Base-by-base conservation (phyloP, 2,113 vertebrate species). In the Calyptommatus sinebrachiatus region DNA sequence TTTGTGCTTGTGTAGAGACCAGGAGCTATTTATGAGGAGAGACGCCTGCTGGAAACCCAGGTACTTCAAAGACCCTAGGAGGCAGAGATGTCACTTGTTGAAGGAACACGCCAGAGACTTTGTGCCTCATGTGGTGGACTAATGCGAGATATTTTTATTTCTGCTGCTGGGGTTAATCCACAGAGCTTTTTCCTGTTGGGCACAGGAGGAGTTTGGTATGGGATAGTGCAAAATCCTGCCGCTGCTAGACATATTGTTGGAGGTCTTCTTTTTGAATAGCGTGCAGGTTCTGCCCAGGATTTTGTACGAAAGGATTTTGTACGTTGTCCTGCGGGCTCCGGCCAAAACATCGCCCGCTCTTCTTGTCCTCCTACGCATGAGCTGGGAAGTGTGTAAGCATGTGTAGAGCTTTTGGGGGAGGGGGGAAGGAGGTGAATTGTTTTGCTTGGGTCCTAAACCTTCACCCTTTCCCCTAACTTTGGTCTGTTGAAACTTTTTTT, bases 401-500 rank as follows among this genome's bases (percentile, higher is more conserved):
- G 31, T 22, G 48, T 21, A 14, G 14, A 14, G n/a, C 24, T 31
- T 11, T 20, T 16, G 46, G 22, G 24, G 3, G n/a, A 6, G 16
- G 2, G 22, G 22, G 69, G 69, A 6, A 62, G 41, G n/a, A 48
- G 29, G 10, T n/a, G 45, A 61, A 71, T 65, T 61, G 61, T 67
- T 61, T 74, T 22, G 24, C 5, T 31, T 50, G 60, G 53, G 14
- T 63, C n/a, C 26, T 61, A 45, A 62, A 10, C 24, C 26, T 63
- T 65, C 20, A 3, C 9, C 61, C 8, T 35, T 57, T 14, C 29
- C 68, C 57, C 77, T 57, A 20, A 29, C 31, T 45, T 31, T 68
- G 76, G n/a, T 53, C 71, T 79, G 9, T 83, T 62, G 53, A 50
- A 86, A n/a, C n/a, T n/a, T n/a, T 82, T 53, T 50, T 71, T 73